Base-by-base conservation (phyloP, 37 sponge, comb jelly and placozoan genomes). In the Amphimedon queenslandica region DNA sequence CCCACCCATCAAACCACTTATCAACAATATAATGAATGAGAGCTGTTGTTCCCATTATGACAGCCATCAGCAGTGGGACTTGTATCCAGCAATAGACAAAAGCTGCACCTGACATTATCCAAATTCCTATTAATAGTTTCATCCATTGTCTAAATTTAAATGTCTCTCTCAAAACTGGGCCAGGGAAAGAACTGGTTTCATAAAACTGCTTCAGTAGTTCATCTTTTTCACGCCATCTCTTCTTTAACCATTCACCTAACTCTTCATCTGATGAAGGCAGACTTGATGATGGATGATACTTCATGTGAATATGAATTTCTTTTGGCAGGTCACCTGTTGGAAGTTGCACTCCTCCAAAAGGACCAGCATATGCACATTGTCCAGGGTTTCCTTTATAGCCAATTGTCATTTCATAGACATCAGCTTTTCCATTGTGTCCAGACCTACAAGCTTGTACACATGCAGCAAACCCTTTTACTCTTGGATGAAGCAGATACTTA, bases 401-500 rank as follows among this genome's bases (percentile, higher is more conserved):
- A n/a, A n/a, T n/a, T n/a, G n/a, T n/a, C n/a, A n/a, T n/a, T 0
- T 71, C 56, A 51, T 89, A 84, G 0, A 37, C 55, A 5, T 76
- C 65, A 1, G 40, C 37, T 55, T 58, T 47, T 0, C 31, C 39
- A 32, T 77, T 42, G 8, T 40, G 43, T 10, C 72, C 67, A 39
- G 80, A 77, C 27, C 72, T 65, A 31, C 84, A 37, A 29, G 77
- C 80, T 35, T 81, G n/a, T 16, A 95, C 63, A 77, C 88, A 87
- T 34, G 73, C 58, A 23, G 77, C 72, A 61, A 95, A 95, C 1
- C 96, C 96, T 31, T 74, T 88, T 1, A 84, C 87, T 32, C 88
- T 71, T 23, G 96, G 93, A 53, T 96, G 93, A 10, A 96, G 76
- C 13, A 92, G 74, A 47, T 89, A 82, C 0, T 92, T 81, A 51